phyloP scores from a whole-genome alignment of 2,888 invertebrate genomes.

The Dicyrtomina minuta region DNA sequence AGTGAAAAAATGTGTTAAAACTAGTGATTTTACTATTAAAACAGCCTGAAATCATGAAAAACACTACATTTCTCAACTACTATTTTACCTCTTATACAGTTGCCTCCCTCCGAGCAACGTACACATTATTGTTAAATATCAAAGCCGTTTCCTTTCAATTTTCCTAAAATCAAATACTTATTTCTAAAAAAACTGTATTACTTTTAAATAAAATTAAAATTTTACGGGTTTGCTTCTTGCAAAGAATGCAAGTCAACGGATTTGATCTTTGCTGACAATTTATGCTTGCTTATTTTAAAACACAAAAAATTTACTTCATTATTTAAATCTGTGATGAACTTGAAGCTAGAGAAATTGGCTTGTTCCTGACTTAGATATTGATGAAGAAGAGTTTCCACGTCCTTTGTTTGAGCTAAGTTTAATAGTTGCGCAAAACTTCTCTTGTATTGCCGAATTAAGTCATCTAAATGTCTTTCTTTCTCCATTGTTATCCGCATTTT shows the following conservation, averaged over 20 bases:
- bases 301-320: slow-evolving; percentile 35
- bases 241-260: not conserved
- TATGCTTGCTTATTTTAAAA: too few relatives aligned
- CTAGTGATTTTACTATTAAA: too few relatives aligned
- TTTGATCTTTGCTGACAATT: not conserved
- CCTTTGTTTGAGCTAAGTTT: slow-evolving; percentile 30
- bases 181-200: not conserved
- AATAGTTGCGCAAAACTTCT: slow-evolving; percentile 38
- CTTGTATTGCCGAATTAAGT: slow-evolving; percentile 32
- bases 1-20: too few relatives aligned
- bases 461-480: slow-evolving; percentile 42
- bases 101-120: too few relatives aligned
- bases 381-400: slow-evolving; percentile 37
- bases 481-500: slow-evolving; percentile 15
- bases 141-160: too few relatives aligned
- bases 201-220: not conserved
- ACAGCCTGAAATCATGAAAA: too few relatives aligned
- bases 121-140: too few relatives aligned
- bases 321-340: slow-evolving; percentile 33
- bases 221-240: not conserved
- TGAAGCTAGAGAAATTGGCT: slow-evolving; percentile 31
- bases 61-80: too few relatives aligned
- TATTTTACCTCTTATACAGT: too few relatives aligned
- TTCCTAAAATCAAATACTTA: not conserved
- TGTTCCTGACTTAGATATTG: slow-evolving; percentile 33